Percentiles rank a stretch among this genome's conserved stretches.
These are phyloP conservation scores for Epicampocera succincta DNA, from an alignment of 2,888 invertebrate genomes.

Conservation along the genomic window DNA sequence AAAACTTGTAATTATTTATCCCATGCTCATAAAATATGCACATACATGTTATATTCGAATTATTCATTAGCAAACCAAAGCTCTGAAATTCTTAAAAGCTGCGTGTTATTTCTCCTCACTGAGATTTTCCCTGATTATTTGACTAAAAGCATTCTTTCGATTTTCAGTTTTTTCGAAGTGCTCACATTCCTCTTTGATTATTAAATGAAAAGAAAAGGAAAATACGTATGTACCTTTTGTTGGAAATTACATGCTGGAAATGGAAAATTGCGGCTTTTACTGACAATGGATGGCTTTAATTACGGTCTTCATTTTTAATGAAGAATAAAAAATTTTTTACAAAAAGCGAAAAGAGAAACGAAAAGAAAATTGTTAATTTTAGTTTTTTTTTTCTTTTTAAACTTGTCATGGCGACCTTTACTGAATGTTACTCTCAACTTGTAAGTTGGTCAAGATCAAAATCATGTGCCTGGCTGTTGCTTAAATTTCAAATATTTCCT, in stretches of 20 bases:
- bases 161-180: background rate
- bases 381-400: conserved; percentile 14
- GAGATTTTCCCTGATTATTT: background rate
- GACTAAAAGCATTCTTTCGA: background rate
- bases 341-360: background rate
- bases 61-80: no score
- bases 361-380: conserved; percentile 4
- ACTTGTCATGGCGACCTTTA: conserved; percentile 21
- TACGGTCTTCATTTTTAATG: conserved; percentile 26
- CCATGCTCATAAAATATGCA: no score
- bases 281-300: conserved; percentile 48
- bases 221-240: conserved; percentile 46
- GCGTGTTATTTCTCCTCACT: background rate
- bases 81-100: no score
- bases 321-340: background rate
- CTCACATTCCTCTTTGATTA: background rate
- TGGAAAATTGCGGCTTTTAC: conserved; percentile 28
- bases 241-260: conserved; percentile 43
- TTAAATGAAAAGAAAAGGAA: background rate
- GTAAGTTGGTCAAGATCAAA: conserved; percentile 28
- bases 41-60: no score
- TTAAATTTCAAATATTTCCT: no score
- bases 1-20: no score
- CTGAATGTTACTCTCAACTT: conserved; percentile 15
- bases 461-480: background rate